Base-by-base conservation (phyloP, 1,140 invertebrate genomes). In the Aradophagus sp. region DNA sequence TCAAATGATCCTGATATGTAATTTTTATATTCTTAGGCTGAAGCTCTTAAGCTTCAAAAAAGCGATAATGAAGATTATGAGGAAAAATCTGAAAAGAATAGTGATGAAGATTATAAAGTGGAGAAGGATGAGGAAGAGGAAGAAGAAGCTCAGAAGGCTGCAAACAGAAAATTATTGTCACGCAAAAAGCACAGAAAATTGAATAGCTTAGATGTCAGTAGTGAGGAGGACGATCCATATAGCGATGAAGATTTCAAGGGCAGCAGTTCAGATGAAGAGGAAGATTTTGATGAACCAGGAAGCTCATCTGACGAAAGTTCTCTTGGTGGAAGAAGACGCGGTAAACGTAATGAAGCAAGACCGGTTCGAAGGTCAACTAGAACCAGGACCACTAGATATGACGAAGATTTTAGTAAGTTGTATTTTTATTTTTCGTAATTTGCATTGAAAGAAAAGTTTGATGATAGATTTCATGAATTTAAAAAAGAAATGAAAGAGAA, bases 171-270 rank as follows among this genome's bases (percentile, higher is more conserved):
- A 66, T 34, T 83, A 7, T 44, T 83, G 5, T 79, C 82, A 5
- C 88, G 87, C 41, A 92, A 92, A 68, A 93, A 93, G 75, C 87
- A 90, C 16, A 86, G 92, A 0, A 92, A 92, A 67, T 81, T 96
- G 1, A 95, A 93, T 74, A 93, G 91, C 58, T 83, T 97, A 7
- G 94, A 95, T 71, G 89, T 93, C 2, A 91, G 90, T 19, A 93
- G 92, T 29, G 93, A 93, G 50, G 93, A 94, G 53, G 92, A 94
- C 74, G 92, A 94, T 77, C 90, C 90, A 56, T 89, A 90, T 61
- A 93, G 91, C 1, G 94, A 96, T 77, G 93, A 95, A 82, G 94
- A 95, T 80, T 96, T 96, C 68, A 94, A 94, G 74, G 92, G 90
- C n/a, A 82, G 83, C 0, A 88, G 86, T 77, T 88, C 87, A 1